Conservation (phyloP, 1,140 invertebrate genomes). For the Pogonognathellus flavescens region DNA sequence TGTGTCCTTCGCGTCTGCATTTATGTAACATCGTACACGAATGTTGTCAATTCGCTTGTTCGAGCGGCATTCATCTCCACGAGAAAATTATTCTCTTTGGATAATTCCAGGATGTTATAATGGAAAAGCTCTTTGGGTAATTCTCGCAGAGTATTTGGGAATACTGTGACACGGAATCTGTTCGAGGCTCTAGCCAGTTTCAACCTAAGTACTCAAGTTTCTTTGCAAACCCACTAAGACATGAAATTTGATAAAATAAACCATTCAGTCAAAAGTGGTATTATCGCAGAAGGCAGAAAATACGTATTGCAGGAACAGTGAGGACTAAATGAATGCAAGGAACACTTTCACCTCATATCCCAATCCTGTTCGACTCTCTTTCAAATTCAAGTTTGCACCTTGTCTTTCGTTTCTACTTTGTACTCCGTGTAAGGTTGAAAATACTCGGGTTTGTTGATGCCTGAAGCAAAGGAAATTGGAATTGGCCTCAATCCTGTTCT, state of each 20-base stretch:
- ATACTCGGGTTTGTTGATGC: slow-evolving; percentile 10
- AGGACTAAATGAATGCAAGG: slow-evolving; percentile 2
- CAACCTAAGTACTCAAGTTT: background rate
- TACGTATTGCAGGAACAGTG: background rate
- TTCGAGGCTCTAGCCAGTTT: too few relatives aligned
- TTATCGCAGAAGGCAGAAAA: background rate
- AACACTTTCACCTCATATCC: slow-evolving; percentile 26
- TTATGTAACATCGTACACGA: background rate
- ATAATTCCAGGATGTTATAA: background rate
- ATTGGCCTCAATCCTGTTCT: slow-evolving; percentile 34
- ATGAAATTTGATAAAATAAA: slow-evolving; percentile 16
- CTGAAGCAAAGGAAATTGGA: slow-evolving; percentile 9
- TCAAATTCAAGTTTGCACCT: slow-evolving; percentile 9
- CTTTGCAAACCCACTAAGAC: background rate
- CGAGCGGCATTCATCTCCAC: background rate
- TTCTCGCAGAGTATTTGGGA: too few relatives aligned
- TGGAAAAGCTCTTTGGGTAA: too few relatives aligned
- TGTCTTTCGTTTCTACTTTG: slow-evolving; percentile 31
- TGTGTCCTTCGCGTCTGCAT: slow-evolving; percentile 8
- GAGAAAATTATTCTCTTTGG: background rate
- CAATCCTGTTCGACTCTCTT: slow-evolving; percentile 17
- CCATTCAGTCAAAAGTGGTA: slow-evolving; percentile 24
- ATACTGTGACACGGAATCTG: too few relatives aligned
- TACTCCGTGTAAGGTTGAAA: slow-evolving; percentile 1
- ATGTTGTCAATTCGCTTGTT: background rate